phyloP scores from a whole-genome alignment of 2,797 vertebrate species.

The Lepus townsendii region DNA sequence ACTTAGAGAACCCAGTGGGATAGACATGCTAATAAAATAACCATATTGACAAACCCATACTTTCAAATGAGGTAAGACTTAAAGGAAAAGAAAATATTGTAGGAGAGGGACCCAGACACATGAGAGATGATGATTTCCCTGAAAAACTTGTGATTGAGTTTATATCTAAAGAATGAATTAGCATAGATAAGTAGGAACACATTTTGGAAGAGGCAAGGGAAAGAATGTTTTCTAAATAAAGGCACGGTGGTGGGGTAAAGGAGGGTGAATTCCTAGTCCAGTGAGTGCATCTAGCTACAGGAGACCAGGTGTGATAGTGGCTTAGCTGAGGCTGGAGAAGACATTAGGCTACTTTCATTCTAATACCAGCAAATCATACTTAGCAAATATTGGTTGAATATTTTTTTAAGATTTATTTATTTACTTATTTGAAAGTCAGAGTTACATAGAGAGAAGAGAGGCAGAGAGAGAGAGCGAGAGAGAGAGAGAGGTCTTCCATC shows the following conservation, averaged over 20 bases:
- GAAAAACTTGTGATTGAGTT: background rate
- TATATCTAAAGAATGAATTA: background rate
- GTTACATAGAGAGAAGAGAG: too few species aligned
- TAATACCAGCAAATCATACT: background rate
- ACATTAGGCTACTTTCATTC: background rate
- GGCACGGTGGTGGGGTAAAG: background rate
- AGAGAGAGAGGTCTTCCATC: too few species aligned
- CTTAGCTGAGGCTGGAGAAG: background rate
- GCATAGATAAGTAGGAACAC: background rate
- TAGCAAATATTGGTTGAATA: background rate
- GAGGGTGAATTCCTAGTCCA: background rate
- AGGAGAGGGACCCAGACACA: background rate
- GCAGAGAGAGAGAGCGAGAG: too few species aligned
- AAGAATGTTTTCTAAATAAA: background rate
- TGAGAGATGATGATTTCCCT: background rate
- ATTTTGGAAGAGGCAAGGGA: background rate
- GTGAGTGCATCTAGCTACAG: fast-evolving
- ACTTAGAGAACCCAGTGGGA: background rate
- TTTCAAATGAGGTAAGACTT: constrained; percentile 32
- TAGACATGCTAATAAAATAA: constrained; percentile 17
- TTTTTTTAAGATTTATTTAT: too few species aligned
- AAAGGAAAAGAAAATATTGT: background rate
- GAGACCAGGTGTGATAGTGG: background rate
- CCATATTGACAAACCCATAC: background rate
- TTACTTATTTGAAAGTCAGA: too few species aligned